phyloP scores from a whole-genome alignment of 2,797 vertebrate species.

The Enteromius anoplus region DNA sequence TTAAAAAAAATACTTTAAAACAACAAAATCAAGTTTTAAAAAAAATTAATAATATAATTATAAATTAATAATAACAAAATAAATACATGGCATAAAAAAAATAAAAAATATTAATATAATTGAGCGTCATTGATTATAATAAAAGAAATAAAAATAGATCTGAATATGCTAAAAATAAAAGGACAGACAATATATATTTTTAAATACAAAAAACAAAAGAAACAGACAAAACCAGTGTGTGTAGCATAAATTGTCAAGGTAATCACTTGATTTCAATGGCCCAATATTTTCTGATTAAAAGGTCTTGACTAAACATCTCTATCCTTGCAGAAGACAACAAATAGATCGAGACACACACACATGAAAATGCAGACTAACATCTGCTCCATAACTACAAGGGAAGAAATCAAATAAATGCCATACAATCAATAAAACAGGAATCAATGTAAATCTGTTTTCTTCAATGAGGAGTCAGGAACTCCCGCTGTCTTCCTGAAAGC shows the following conservation, averaged over 20 bases:
- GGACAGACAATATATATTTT: background rate
- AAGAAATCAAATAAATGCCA: background rate
- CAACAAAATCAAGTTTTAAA: too few relatives aligned
- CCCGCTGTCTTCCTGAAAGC: conserved; percentile 1
- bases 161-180: background rate
- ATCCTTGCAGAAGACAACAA: background rate
- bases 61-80: too few relatives aligned
- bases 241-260: background rate
- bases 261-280: background rate
- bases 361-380: background rate
- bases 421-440: background rate
- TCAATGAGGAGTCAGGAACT: conserved; percentile 12
- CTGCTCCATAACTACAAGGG: background rate
- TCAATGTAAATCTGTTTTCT: background rate
- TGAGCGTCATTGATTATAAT: background rate
- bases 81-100: background rate
- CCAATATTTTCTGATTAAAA: background rate
- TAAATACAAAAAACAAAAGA: background rate
- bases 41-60: too few relatives aligned
- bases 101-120: too few relatives aligned
- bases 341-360: background rate
- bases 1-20: too few relatives aligned
- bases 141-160: background rate
- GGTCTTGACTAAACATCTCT: too few relatives aligned
- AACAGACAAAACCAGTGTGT: background rate